phyloP scores from a whole-genome alignment of 2,113 vertebrate genomes.

The Dipodomys stephensi region DNA sequence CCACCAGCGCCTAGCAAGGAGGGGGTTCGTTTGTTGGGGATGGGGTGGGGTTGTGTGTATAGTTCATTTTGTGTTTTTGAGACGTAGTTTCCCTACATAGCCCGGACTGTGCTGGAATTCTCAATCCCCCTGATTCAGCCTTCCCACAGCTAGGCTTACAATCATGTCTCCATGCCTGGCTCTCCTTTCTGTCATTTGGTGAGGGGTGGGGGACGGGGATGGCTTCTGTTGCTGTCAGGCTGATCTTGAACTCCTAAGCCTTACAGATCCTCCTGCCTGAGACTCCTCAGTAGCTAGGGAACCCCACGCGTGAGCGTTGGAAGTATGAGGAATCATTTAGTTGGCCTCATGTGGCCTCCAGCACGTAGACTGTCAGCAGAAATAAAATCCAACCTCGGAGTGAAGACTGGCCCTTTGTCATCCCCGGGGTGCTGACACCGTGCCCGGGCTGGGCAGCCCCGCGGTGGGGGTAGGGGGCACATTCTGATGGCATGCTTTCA shows the following conservation, averaged over 20 bases:
- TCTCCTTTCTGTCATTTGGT: not conserved
- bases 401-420: constrained; percentile 32
- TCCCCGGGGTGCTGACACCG: not conserved
- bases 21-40: no score
- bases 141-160: not conserved
- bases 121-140: not conserved
- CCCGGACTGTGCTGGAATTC: no score
- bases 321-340: not conserved
- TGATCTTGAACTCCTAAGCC: not conserved
- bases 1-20: no score
- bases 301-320: not conserved
- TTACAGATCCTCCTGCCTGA: not conserved
- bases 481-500: not conserved
- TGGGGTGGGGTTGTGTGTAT: no score
- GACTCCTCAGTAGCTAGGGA: not conserved
- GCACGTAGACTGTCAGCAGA: constrained; percentile 22
- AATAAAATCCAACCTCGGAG: not conserved
- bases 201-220: not conserved
- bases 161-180: not conserved
- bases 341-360: not conserved
- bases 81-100: no score
- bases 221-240: not conserved
- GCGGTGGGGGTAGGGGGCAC: not conserved
- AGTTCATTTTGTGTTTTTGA: no score
- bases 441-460: not conserved